Base-by-base conservation (phyloP, 2,888 invertebrate genomes). In the Caenorhabditis drosophilae region DNA sequence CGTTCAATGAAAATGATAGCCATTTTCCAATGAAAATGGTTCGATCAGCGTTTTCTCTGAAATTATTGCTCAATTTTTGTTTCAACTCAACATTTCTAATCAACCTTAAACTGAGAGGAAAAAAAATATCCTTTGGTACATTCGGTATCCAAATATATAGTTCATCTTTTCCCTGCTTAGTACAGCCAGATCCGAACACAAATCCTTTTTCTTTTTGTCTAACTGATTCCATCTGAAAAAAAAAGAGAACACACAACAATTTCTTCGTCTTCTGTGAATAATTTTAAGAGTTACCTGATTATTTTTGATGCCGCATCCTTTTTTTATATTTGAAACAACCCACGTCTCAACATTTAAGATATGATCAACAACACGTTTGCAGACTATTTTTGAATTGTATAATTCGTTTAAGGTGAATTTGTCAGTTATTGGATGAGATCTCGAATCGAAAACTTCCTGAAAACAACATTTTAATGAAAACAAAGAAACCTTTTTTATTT, bases 91-190 rank as follows among this genome's bases (percentile, higher is more conserved):
- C 16, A 4, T n/a, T 36, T 36, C 4, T 36, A 25, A 25, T 4
- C 15, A 4, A 45, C 44, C 44, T 45, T 9, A 16, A 45, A 7
- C n/a, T 2, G 18, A 16, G n/a, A 7, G 26, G 44, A 2, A 45
- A 45, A 23, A 16, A 22, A 15, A 45, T 16, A 27, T 45, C 44
- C 18, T 27, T 7, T 4, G 26, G 44, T 27, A 16, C 27, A 12
- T 23, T 15, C 12, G 27, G 27, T 4, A 45, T 27, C 44, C 44
- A 45, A 27, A 45, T 23, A 15, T 27, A 45, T 7, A 45, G 22
- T 16, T 45, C 44, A 27, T 45, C 44, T 45, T 26, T 26, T 26
- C 44, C 44, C 11, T 45, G 2, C 18, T 16, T 45, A 23, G 2
- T 4, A 23, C n/a, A 23, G 22, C 42, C 42, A 4, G 7, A 2